Conservation (phyloP, 2,888 invertebrate genomes). For the Cremastobaeus sp. region DNA sequence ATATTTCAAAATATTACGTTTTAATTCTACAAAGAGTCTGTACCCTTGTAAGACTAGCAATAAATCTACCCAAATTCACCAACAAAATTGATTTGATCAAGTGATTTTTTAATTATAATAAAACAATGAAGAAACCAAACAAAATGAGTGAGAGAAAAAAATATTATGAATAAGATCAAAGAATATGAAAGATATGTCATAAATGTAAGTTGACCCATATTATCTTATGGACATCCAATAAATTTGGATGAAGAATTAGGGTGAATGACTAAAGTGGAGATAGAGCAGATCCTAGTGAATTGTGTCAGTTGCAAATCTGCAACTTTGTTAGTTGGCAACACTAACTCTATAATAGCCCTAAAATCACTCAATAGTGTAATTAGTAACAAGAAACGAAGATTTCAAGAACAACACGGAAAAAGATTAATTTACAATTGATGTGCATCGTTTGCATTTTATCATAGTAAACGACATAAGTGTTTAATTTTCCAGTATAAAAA, state of each 20-base stretch:
- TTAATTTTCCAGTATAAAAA: slow-evolving; percentile 19
- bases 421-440: slow-evolving; percentile 50
- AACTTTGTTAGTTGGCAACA: slow-evolving; percentile 77
- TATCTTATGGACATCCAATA: not conserved
- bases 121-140: not conserved
- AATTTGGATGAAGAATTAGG: not conserved
- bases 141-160: not conserved
- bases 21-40: too few relatives aligned
- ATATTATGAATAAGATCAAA: slow-evolving; percentile 11
- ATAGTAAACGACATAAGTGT: slow-evolving; percentile 24
- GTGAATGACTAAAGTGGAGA: slow-evolving; percentile 65
- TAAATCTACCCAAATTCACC: too few relatives aligned
- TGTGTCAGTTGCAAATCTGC: slow-evolving; percentile 76
- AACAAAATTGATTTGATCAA: too few relatives aligned
- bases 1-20: too few relatives aligned
- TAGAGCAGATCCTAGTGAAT: slow-evolving; percentile 74
- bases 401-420: slow-evolving; percentile 47
- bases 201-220: not conserved
- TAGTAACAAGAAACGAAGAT: slow-evolving; percentile 73
- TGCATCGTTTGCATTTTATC: slow-evolving; percentile 39
- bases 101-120: too few relatives aligned
- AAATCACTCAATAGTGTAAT: slow-evolving; percentile 77
- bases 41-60: too few relatives aligned
- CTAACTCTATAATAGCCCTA: slow-evolving; percentile 76
- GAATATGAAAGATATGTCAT: slow-evolving; percentile 34